These are phyloP conservation scores for Pelodytes ibericus DNA, from an alignment of 2,797 vertebrate species.

Conservation along the genomic window DNA sequence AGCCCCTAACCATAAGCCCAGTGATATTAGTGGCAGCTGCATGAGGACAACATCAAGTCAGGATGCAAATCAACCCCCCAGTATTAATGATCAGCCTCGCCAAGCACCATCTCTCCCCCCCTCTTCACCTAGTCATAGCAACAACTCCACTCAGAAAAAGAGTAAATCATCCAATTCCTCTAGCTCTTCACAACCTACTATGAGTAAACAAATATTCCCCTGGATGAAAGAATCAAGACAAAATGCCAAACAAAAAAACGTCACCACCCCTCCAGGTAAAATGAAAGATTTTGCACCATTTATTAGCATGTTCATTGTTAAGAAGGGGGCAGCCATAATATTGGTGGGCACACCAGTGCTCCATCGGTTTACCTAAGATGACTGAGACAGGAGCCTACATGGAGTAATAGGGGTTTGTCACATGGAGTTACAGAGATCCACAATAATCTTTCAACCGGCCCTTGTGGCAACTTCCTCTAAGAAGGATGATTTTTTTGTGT, in stretches of 20 bases:
- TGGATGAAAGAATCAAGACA: conserved; percentile 98
- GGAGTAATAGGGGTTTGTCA: too few relatives aligned
- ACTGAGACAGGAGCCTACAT: too few relatives aligned
- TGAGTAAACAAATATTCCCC: conserved; percentile 97
- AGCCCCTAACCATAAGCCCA: conserved; percentile 84
- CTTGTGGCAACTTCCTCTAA: background rate
- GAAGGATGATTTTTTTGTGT: background rate
- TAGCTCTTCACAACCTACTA: conserved; percentile 78
- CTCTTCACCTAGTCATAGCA: conserved; percentile 82
- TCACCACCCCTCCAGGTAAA: conserved; percentile 88
- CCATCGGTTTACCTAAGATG: too few relatives aligned
- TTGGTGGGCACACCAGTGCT: too few relatives aligned
- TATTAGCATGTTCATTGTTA: background rate
- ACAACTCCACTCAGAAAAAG: conserved; percentile 87
- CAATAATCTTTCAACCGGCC: background rate
- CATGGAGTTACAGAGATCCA: too few relatives aligned
- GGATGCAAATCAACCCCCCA: conserved; percentile 76
- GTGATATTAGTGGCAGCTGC: conserved; percentile 90
- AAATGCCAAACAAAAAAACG: conserved; percentile 94
- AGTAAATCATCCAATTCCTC: conserved; percentile 78
- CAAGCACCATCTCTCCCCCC: conserved; percentile 86
- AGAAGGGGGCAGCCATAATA: too few relatives aligned
- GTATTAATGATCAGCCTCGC: conserved; percentile 76
- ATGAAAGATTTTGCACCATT: background rate
- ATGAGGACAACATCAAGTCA: conserved; percentile 84